phyloP scores from a whole-genome alignment of 2,797 vertebrate genomes.

The Momotus momota region DNA sequence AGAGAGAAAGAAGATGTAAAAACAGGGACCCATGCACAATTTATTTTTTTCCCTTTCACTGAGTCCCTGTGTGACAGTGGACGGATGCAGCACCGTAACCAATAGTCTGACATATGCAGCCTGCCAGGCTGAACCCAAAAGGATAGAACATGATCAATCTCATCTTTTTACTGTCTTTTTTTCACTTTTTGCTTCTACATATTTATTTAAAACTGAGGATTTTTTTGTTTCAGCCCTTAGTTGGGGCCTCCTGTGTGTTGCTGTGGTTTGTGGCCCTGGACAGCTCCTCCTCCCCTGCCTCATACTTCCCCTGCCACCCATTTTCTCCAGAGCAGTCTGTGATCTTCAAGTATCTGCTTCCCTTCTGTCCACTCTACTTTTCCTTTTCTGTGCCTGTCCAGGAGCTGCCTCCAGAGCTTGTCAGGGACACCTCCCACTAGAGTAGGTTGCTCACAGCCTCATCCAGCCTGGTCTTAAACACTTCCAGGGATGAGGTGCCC shows the following conservation, averaged over 20 bases:
- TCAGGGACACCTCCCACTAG: background rate
- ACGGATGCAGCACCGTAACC: background rate
- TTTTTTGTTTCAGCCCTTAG: background rate
- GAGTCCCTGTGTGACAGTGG: background rate
- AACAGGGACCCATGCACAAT: background rate
- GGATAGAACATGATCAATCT: background rate
- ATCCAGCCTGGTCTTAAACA: too few species aligned
- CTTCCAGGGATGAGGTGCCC: too few species aligned
- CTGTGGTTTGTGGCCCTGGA: background rate
- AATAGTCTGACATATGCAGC: background rate
- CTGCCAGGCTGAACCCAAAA: background rate
- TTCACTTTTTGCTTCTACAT: background rate
- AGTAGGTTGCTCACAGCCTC: too few species aligned
- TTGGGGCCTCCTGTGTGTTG: accelerated
- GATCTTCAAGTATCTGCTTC: background rate
- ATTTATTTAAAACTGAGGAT: background rate
- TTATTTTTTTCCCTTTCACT: background rate
- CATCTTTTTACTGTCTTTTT: background rate
- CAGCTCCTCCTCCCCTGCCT: background rate
- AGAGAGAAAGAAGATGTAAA: slow-evolving; percentile 19
- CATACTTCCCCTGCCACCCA: background rate
- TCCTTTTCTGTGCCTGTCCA: background rate
- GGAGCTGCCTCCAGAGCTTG: background rate
- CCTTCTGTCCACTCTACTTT: background rate
- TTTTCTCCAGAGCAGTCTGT: background rate